Evolutionary conservation across 2,113 vertebrate genomes (phyloP), one percentile per base, ranked within the genome.

Genomic region (Salvelinus fontinalis): DNA sequence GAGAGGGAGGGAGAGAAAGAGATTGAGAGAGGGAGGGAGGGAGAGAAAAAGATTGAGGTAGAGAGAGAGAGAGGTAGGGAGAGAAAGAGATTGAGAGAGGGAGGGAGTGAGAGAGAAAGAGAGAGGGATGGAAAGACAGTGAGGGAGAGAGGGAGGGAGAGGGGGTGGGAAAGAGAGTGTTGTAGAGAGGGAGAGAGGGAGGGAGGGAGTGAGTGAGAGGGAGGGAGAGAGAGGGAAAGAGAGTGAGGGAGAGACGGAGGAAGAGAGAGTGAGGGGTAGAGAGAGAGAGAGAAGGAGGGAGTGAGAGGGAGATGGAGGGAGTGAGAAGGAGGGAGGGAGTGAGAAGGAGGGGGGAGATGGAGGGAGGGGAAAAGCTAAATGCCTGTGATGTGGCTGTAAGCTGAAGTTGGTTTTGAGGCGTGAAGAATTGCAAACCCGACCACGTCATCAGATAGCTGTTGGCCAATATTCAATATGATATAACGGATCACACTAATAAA

Each of bases 331-430:
- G n/a, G 62, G 49, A 57, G 66, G 27, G 26, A n/a, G n/a, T n/a
- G n/a, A n/a, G n/a, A n/a, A n/a, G n/a, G n/a, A n/a, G n/a, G n/a
- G n/a, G 34, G 5, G 51, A 75, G 67, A 26, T 27, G 54, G 70
- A 26, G 24, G 2, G 62, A 65, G 11, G 18, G 16, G 18, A 67
- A 14, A 3, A 4, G 14, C 5, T 34, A 18, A 20, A 4, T 18
- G 29, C 29, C 4, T 34, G 29, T 29, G 66, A 62, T 62, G 59
- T 62, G 24, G n/a, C 76, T 75, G 81, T 76, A 72, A 91, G 81
- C 89, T 91, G 76, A 73, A 67, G 67, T 69, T 31, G 22, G 73
- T 70, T 22, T 62, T 27, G 54, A 81, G 75, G 83, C 66, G 59
- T 78, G 54, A 73, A 71, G 60, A 79, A 48, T 81, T 79, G 13